These are phyloP conservation scores for Allophyes oxyacanthae DNA, from an alignment of 2,888 invertebrate species.

Conservation along the genomic window DNA sequence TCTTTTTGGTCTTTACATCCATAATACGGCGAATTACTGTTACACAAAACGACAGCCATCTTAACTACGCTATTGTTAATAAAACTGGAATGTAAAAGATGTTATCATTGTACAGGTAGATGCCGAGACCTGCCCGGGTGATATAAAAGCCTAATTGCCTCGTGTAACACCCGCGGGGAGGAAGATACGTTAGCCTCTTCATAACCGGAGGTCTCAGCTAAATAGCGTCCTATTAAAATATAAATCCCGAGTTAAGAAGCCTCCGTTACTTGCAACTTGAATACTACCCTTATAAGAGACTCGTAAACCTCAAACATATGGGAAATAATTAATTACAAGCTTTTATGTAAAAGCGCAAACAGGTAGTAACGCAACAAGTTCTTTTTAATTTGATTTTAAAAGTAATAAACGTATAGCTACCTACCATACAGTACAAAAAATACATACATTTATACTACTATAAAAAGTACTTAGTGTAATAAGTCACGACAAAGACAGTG, in stretches of 20 bases:
- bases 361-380: constrained; percentile 48
- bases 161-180: background rate
- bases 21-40: too few relatives aligned
- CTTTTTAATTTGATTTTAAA: too few relatives aligned
- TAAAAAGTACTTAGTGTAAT: too few relatives aligned
- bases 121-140: background rate
- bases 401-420: too few relatives aligned
- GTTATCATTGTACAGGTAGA: background rate
- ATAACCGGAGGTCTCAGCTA: background rate
- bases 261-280: background rate
- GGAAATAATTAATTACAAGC: constrained; percentile 28
- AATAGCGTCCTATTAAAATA: background rate
- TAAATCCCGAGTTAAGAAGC: too few relatives aligned
- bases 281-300: constrained; percentile 3
- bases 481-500: too few relatives aligned
- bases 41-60: too few relatives aligned
- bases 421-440: too few relatives aligned
- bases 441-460: too few relatives aligned
- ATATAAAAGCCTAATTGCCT: constrained; percentile 3
- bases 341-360: constrained; percentile 15
- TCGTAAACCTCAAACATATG: constrained; percentile 27
- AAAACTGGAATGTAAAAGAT: background rate
- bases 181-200: background rate
- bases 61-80: too few relatives aligned
- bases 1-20: too few relatives aligned